These are phyloP conservation scores for Bombyx huttoni DNA, from an alignment of 2,888 invertebrate species.

Conservation along the genomic window DNA sequence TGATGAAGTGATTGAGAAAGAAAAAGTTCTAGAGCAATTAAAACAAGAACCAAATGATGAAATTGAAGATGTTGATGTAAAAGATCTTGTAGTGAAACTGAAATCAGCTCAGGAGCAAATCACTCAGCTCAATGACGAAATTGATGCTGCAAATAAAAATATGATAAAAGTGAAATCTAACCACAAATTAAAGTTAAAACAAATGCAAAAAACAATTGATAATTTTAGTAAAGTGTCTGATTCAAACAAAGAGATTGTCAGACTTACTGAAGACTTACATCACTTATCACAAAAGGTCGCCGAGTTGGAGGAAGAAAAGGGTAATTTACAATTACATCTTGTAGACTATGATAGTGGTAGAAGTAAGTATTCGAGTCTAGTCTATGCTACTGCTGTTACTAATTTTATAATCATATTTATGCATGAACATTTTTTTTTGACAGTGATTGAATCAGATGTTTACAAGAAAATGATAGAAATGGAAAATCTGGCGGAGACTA, in stretches of 20 bases:
- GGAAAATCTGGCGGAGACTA: slow-evolving; percentile 63
- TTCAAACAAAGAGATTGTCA: slow-evolving; percentile 77
- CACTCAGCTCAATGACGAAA: slow-evolving; percentile 75
- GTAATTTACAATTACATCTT: slow-evolving; percentile 88
- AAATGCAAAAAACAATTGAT: slow-evolving; percentile 81
- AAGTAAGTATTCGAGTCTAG: slow-evolving; percentile 51
- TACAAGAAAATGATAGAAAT: slow-evolving; percentile 61
- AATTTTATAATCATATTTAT: background rate
- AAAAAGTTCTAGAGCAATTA: slow-evolving; percentile 2
- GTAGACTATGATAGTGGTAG: slow-evolving; percentile 84
- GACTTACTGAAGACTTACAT: slow-evolving; percentile 74
- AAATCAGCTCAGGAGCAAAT: slow-evolving; percentile 54
- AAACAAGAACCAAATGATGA: slow-evolving; percentile 11
- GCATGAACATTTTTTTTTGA: slow-evolving; percentile 14
- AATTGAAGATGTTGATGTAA: slow-evolving; percentile 13
- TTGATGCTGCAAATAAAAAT: slow-evolving; percentile 82
- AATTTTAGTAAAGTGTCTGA: slow-evolving; percentile 78
- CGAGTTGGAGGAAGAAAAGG: slow-evolving; percentile 92
- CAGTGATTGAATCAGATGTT: slow-evolving; percentile 65
- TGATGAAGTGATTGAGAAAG: slow-evolving; percentile 8
- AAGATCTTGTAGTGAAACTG: slow-evolving; percentile 53
- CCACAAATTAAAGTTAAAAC: slow-evolving; percentile 80
- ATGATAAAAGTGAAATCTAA: slow-evolving; percentile 83
- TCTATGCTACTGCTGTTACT: background rate
- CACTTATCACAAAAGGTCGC: slow-evolving; percentile 82